Evolutionary conservation across 2,888 invertebrate genomes (phyloP).

Genomic region (Ligdia adustata): DNA sequence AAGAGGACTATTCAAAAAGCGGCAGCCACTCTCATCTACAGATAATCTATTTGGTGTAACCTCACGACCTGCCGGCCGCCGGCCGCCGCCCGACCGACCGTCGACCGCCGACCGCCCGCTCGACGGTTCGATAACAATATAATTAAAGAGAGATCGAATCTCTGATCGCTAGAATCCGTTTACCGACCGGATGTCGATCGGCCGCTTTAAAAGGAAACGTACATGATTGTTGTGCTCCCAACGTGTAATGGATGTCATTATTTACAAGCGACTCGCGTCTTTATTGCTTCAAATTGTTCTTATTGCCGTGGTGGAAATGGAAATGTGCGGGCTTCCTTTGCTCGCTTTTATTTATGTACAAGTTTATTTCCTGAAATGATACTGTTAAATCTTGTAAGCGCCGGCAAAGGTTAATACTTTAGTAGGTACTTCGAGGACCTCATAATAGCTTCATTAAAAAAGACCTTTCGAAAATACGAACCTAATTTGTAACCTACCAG

Average conservation of each 20-base stretch:
- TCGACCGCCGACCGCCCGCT: slow-evolving; percentile 38
- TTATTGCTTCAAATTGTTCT: slow-evolving; percentile 38
- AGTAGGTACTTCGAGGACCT: too few relatives aligned
- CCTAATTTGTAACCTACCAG: too few relatives aligned
- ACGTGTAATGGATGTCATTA: slow-evolving; percentile 71
- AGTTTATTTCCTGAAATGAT: slow-evolving; percentile 13
- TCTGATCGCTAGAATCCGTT: slow-evolving; percentile 38
- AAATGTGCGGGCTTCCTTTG: slow-evolving; percentile 8
- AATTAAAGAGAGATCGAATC: slow-evolving; percentile 79
- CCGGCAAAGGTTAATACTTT: too few relatives aligned
- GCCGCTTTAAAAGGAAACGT: slow-evolving; percentile 66
- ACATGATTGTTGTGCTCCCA: slow-evolving; percentile 66
- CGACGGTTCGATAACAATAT: slow-evolving; percentile 75
- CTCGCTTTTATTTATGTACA: slow-evolving; percentile 5
- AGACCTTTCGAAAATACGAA: too few relatives aligned
- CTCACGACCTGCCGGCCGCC: slow-evolving; percentile 73
- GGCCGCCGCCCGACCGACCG: slow-evolving; percentile 30
- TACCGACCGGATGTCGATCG: slow-evolving; percentile 66
- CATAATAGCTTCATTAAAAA: too few relatives aligned
- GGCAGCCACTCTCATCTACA: slow-evolving; percentile 70
- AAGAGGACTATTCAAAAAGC: slow-evolving; percentile 64
- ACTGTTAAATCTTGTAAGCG: background rate
- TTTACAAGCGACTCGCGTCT: slow-evolving; percentile 50
- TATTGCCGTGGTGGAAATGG: slow-evolving; percentile 29
- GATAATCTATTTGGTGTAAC: slow-evolving; percentile 83